Conservation (phyloP, 2,888 invertebrate genomes). For the Coleophora deauratella region DNA sequence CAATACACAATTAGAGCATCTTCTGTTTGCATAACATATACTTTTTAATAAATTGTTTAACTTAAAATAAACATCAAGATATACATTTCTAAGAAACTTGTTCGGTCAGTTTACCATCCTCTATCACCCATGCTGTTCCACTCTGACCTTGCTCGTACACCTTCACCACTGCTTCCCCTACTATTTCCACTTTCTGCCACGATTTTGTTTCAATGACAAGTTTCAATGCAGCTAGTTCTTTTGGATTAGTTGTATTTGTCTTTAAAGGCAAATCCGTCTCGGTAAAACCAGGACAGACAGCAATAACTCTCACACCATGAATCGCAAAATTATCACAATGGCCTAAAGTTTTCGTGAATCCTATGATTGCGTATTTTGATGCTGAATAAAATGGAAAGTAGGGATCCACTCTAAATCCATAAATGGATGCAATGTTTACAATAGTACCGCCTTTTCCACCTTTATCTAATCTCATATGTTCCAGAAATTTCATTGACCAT, state of each 20-base stretch:
- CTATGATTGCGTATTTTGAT: slow-evolving; percentile 66
- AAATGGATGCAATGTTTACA: slow-evolving; percentile 73
- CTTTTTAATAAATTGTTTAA: no score
- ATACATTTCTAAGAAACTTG: not conserved
- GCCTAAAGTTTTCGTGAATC: slow-evolving; percentile 49
- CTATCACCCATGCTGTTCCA: slow-evolving; percentile 39
- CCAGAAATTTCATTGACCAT: slow-evolving; percentile 54
- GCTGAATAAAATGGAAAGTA: slow-evolving; percentile 69
- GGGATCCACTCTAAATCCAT: slow-evolving; percentile 56
- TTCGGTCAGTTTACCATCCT: not conserved
- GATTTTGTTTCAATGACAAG: no score
- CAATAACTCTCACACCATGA: slow-evolving; percentile 50
- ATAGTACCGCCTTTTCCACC: slow-evolving; percentile 71
- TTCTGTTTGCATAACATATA: no score
- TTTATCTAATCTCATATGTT: slow-evolving; percentile 62
- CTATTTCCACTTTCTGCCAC: slow-evolving; percentile 19
- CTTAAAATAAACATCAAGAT: no score
- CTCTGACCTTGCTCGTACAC: slow-evolving; percentile 38
- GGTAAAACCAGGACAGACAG: slow-evolving; percentile 43
- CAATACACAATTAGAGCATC: no score
- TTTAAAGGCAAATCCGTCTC: not conserved
- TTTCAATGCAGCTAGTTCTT: not conserved
- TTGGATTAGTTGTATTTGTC: not conserved
- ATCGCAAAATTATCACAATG: slow-evolving; percentile 37
- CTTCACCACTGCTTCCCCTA: slow-evolving; percentile 25